Conservation (phyloP, 2,113 vertebrate genomes). For the Carassius auratus region DNA sequence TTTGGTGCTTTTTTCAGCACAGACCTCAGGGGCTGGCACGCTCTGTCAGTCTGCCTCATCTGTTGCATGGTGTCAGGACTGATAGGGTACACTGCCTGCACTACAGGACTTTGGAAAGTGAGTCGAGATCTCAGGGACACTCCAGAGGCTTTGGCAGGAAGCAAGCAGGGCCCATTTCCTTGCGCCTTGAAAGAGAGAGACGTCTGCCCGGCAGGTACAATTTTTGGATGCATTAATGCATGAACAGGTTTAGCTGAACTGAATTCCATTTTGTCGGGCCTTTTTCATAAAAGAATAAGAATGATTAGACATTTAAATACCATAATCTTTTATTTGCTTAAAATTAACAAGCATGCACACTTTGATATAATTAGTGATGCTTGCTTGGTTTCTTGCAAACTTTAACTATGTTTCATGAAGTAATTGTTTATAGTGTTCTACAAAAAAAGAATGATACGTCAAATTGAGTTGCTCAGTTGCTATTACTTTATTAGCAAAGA, state of each 20-base stretch:
- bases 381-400: neutral
- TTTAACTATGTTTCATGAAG: neutral
- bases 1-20: slow-evolving; percentile 36
- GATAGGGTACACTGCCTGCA: slow-evolving; percentile 43
- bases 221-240: slow-evolving; percentile 7
- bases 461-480: neutral
- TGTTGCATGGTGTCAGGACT: slow-evolving; percentile 33
- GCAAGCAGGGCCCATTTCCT: slow-evolving; percentile 20
- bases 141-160: neutral
- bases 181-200: slow-evolving; percentile 26
- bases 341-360: neutral
- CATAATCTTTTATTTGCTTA: neutral
- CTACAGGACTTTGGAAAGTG: slow-evolving; percentile 49
- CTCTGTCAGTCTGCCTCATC: slow-evolving; percentile 26
- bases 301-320: neutral
- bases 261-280: slow-evolving; percentile 29
- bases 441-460: neutral
- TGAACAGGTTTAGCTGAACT: neutral
- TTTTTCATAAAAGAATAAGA: slow-evolving; percentile 21
- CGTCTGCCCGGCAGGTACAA: slow-evolving; percentile 19
- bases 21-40: slow-evolving; percentile 34
- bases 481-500: neutral
- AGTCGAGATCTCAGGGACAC: slow-evolving; percentile 34
- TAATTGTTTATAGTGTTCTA: neutral
- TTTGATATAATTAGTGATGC: neutral